These are phyloP conservation scores for Drosophila lutescens DNA, from an alignment of 2,888 invertebrate genomes.

Conservation along the genomic window DNA sequence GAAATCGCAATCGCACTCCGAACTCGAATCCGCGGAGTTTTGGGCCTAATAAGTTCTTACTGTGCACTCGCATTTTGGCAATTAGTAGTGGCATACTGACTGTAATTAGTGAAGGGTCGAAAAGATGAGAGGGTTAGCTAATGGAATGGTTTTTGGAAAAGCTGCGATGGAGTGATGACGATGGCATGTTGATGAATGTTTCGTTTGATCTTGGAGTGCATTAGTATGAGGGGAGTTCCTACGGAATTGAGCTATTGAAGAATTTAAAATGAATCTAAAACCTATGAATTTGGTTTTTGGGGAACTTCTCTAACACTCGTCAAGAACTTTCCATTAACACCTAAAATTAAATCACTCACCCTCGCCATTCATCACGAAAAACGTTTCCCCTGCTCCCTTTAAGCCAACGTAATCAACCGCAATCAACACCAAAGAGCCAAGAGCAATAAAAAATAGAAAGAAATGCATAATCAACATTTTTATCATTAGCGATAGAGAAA, in stretches of 20 bases:
- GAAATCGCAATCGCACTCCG: background rate
- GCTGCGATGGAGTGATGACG: constrained; percentile 7
- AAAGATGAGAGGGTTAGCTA: constrained; percentile 30
- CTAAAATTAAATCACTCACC: background rate
- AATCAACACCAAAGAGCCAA: constrained; percentile 69
- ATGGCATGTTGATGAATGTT: constrained; percentile 23
- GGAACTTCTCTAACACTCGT: background rate
- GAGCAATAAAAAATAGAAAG: constrained; percentile 61
- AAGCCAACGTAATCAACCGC: constrained; percentile 67
- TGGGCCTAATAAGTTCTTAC: constrained; percentile 40
- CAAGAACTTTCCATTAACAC: background rate
- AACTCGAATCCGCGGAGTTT: constrained; percentile 12
- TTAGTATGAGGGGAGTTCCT: background rate
- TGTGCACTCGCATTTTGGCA: constrained; percentile 42
- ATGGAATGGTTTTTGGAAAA: constrained; percentile 30
- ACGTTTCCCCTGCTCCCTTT: constrained; percentile 3
- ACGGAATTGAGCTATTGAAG: background rate
- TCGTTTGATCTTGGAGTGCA: constrained; percentile 10
- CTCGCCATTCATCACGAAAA: background rate
- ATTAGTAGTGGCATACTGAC: constrained; percentile 38
- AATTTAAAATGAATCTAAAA: too few relatives aligned
- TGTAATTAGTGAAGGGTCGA: constrained; percentile 32
- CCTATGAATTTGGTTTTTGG: background rate
- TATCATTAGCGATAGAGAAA: constrained; percentile 58
- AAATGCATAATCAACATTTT: constrained; percentile 77